Conservation (phyloP, 2,888 invertebrate species). For the Gymnocheta viridis region DNA sequence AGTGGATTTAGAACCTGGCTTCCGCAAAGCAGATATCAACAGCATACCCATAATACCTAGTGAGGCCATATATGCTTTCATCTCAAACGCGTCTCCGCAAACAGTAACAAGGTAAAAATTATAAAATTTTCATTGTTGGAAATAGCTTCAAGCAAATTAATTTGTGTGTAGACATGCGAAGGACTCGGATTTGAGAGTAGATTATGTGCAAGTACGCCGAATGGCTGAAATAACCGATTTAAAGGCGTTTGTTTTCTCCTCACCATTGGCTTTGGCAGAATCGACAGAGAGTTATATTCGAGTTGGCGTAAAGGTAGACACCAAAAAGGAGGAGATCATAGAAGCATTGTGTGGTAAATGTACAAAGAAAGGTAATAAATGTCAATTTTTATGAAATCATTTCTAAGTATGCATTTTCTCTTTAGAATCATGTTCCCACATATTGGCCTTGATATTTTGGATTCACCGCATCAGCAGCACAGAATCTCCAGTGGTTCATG, state of each 20-base stretch:
- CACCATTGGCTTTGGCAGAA: slow-evolving; percentile 72
- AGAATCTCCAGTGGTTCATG: slow-evolving; percentile 73
- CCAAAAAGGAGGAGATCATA: slow-evolving; percentile 73
- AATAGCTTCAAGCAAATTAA: background rate
- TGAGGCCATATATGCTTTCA: slow-evolving; percentile 78
- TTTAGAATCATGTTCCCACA: slow-evolving; percentile 77
- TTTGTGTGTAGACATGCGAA: slow-evolving; percentile 65
- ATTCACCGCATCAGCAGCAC: slow-evolving; percentile 76
- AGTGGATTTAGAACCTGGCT: slow-evolving; percentile 79
- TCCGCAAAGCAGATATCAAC: slow-evolving; percentile 78
- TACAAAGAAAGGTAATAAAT: slow-evolving; percentile 70
- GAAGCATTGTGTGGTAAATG: slow-evolving; percentile 77
- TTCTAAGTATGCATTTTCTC: background rate
- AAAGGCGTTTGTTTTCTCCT: slow-evolving; percentile 77
- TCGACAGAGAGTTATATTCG: slow-evolving; percentile 74
- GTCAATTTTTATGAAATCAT: background rate
- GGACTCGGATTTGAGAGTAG: slow-evolving; percentile 76
- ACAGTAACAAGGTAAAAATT: slow-evolving; percentile 27
- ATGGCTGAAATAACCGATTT: slow-evolving; percentile 74
- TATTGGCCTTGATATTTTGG: slow-evolving; percentile 80
- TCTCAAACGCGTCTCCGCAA: slow-evolving; percentile 71
- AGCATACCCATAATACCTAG: slow-evolving; percentile 77
- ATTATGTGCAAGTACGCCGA: slow-evolving; percentile 79
- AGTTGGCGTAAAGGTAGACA: slow-evolving; percentile 75
- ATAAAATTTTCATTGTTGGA: background rate